These are phyloP conservation scores for Lepus timidus DNA, from an alignment of 2,113 vertebrate species.

Conservation along the genomic window DNA sequence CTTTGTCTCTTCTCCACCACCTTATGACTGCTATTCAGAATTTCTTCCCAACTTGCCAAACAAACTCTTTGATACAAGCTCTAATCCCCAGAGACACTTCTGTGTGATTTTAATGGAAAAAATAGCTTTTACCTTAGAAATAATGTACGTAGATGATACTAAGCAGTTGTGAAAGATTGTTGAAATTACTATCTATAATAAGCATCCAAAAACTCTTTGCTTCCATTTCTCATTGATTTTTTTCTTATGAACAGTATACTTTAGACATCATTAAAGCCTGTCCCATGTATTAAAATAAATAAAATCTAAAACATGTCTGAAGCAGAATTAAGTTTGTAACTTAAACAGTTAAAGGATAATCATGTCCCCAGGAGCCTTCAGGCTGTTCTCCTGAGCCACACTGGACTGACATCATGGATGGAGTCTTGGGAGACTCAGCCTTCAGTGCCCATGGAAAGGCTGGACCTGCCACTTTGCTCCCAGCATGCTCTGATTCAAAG, in stretches of 20 bases:
- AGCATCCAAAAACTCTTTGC: neutral
- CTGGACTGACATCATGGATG: neutral
- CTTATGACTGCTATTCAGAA: neutral
- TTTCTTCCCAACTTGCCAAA: neutral
- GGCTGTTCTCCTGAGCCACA: neutral
- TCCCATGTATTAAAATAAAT: neutral
- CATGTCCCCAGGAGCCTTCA: neutral
- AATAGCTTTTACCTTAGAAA: neutral
- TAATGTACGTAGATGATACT: neutral
- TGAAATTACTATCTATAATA: neutral
- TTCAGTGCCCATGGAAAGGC: accelerated
- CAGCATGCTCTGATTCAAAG: neutral
- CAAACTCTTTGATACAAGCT: neutral
- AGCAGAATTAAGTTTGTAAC: neutral
- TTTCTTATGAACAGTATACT: neutral
- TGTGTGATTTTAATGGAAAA: neutral
- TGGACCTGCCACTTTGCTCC: too few relatives aligned
- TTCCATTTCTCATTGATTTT: neutral
- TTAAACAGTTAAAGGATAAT: neutral
- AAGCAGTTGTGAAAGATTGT: neutral
- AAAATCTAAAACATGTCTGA: neutral
- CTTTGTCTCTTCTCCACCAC: too few relatives aligned
- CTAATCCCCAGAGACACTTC: neutral
- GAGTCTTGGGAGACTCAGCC: too few relatives aligned
- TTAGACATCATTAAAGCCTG: neutral